Evolutionary conservation across 2,888 invertebrate genomes (phyloP), one percentile per base, ranked within the genome.

Genomic region (Dasysyrphus tricinctus): DNA sequence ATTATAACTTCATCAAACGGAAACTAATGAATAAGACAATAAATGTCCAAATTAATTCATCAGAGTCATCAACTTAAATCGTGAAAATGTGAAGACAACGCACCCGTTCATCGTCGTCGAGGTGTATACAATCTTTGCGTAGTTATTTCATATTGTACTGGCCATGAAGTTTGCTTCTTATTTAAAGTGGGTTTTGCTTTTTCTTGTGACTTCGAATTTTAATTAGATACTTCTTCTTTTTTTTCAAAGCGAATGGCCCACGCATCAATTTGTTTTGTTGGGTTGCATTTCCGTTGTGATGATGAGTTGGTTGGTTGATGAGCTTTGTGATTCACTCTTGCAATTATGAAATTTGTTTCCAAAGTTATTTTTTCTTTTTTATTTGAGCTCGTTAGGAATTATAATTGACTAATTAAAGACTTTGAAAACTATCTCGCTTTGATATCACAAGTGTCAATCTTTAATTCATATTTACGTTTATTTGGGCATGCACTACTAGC

Each of bases 171-270:
- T 12, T 14, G 39, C 37, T 69, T 69, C 49, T 49, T 59, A 3
- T 59, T 49, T 11, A 37, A 44, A 73, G 77, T 82, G 73, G 76
- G 81, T 73, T 69, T 76, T 19, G 39, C 42, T 24, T 12, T 42
- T n/a, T 29, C 9, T 63, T 32, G 70, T 72, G 72, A 57, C 24
- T 81, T 72, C 39, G 65, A 77, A 77, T 73, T 72, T 73, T 73
- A 73, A 77, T 72, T 49, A 57, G 72, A 72, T 9, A 37, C n/a
- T 42, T 34, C 69, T 69, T 51, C 37, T 3, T 67, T 19, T 49
- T 37, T 19, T 44, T 61, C n/a, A 56, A 16, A 19, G 16, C 24
- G 24, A 42, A 54, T 76, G 11, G 24, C 67, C 67, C 51, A 67
- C 67, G 67, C 67, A 3, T 51, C 2, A 37, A 37, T 37, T 67